Evolutionary conservation across 2,113 vertebrate genomes (phyloP), one percentile per base, ranked within the genome.

Genomic region (Malurus melanocephalus): DNA sequence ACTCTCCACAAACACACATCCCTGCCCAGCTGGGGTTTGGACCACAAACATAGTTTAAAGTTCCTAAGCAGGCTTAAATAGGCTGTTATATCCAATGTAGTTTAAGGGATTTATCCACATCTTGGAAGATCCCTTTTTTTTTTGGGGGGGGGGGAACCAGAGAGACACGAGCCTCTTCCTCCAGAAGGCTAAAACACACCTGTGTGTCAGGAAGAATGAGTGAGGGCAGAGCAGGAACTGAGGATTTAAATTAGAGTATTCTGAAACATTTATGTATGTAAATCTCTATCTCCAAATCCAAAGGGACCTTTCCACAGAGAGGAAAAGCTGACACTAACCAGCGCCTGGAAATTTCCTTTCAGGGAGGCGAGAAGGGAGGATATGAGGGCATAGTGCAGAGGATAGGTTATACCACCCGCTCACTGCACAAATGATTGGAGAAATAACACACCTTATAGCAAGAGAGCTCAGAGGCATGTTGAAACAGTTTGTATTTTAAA

Each of bases 401-500:
- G 88, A 85, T 49, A 57, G 72, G 85, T 87, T 89, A 32, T 78
- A 92, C 46, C 79, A 91, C 42, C 64, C 28, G 10, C n/a, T 72
- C 32, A 7, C 74, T 64, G 60, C 82, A 72, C 59, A 76, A 91
- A 87, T 1, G 40, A 27, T 51, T 77, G 80, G 75, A 35, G 53
- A 85, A 92, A 89, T 69, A 81, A 80, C 38, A 82, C 93, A 61
- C 67, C 77, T 92, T 61, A n/a, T 7, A 91, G 64, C 60, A 16
- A 80, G 52, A 59, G 71, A 62, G 92, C 85, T 84, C 35, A 79
- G 66, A 79, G 93, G 61, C 10, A 1, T 68, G 74, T 82, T 88
- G 76, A 68, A 95, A 80, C 82, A 74, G 42, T 92, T 61, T 62
- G 71, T n/a, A 66, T 87, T 85, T 86, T 62, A 91, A 95, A 88